A percentile compares a stretch with the other conserved stretches of the same genome.
These are phyloP conservation scores for Lamprotornis superbus DNA, from an alignment of 2,113 vertebrate species.

Conservation along the genomic window DNA sequence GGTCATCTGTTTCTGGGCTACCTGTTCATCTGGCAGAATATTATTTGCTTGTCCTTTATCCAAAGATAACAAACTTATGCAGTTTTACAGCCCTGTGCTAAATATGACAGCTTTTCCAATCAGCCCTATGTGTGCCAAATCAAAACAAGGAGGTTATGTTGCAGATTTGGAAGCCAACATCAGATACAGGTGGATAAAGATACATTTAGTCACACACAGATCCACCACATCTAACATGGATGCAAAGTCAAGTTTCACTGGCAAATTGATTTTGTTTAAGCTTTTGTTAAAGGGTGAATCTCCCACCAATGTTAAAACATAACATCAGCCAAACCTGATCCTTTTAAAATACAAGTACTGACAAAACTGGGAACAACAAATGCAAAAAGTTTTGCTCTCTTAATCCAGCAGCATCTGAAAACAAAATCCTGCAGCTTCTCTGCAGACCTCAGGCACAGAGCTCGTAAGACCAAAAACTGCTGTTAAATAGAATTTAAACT, in stretches of 20 bases:
- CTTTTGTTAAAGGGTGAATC: neutral
- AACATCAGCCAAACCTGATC: neutral
- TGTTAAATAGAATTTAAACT: neutral
- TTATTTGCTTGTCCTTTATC: neutral
- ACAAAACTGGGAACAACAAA: neutral
- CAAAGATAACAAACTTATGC: neutral
- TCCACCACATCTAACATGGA: neutral
- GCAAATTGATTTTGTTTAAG: neutral
- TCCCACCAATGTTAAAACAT: neutral
- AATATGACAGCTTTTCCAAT: neutral
- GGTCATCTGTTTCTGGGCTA: neutral
- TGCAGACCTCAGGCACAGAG: neutral
- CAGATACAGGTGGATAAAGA: neutral
- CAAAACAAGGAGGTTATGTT: neutral
- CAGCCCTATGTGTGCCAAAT: neutral
- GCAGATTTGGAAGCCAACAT: neutral
- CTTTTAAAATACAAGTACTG: neutral
- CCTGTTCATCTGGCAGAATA: neutral
- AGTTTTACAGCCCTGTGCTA: neutral
- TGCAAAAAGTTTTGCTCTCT: neutral
- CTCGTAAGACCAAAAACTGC: accelerated
- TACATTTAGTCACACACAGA: neutral
- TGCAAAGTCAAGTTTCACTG: neutral
- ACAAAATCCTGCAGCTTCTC: neutral
- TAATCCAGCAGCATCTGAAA: neutral